phyloP scores from a whole-genome alignment of 2,797 vertebrate species.

The Malacoraja senta region DNA sequence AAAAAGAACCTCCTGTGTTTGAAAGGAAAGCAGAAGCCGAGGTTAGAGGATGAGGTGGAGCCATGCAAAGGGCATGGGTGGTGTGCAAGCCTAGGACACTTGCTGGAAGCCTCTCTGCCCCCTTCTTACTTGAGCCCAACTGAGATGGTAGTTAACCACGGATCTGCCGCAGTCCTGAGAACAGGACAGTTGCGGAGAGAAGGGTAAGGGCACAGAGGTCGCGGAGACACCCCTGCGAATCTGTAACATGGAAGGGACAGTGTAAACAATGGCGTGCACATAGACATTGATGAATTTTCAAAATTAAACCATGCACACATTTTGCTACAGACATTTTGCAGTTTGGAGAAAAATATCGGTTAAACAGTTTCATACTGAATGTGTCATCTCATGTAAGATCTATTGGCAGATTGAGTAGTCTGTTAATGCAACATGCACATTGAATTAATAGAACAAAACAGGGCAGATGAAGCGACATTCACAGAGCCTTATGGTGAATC shows the following conservation, averaged over 20 bases:
- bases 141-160: conserved; percentile 62
- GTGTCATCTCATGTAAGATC: conserved; percentile 20
- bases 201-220: conserved; percentile 66
- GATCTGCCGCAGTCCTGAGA: conserved; percentile 80
- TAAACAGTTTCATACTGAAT: conserved; percentile 25
- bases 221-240: conserved; percentile 77
- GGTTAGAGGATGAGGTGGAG: background rate
- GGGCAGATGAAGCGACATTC: conserved; percentile 18
- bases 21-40: conserved; percentile 3
- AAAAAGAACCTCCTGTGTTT: conserved; percentile 17
- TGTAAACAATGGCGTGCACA: conserved; percentile 44
- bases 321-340: conserved; percentile 24
- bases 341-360: conserved; percentile 10
- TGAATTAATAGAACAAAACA: conserved; percentile 13
- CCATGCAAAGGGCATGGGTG: conserved; percentile 23
- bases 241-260: conserved; percentile 55
- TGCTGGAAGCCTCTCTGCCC: conserved; percentile 31
- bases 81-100: background rate
- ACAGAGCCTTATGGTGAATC: background rate
- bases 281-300: conserved; percentile 22
- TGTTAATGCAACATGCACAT: conserved; percentile 27
- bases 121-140: conserved; percentile 38
- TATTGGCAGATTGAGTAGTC: background rate
- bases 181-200: conserved; percentile 70
- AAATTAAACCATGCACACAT: conserved; percentile 29